These are phyloP conservation scores for Lepidocyrtoides sp. DNA, from an alignment of 2,888 invertebrate genomes.

Conservation along the genomic window DNA sequence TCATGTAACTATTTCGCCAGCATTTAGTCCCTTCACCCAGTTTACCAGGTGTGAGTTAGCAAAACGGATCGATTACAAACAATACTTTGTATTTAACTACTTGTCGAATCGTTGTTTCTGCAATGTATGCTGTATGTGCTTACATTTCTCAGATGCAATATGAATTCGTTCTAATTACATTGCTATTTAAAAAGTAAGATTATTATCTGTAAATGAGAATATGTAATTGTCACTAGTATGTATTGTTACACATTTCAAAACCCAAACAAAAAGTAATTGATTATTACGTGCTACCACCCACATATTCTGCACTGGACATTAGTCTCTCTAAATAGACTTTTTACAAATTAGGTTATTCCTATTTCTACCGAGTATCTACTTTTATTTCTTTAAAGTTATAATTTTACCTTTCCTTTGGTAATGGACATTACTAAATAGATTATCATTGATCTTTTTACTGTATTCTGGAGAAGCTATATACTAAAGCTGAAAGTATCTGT, in stretches of 20 bases:
- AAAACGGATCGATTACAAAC: conserved; percentile 14
- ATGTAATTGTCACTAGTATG: neutral
- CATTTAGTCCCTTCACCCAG: neutral
- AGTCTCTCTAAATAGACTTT: neutral
- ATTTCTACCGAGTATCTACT: no score
- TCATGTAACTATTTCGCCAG: neutral
- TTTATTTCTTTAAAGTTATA: no score
- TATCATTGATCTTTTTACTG: no score
- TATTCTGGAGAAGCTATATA: neutral
- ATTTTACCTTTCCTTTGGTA: neutral
- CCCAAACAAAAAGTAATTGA: conserved; percentile 3
- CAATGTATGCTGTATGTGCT: conserved; percentile 79
- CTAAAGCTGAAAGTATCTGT: neutral
- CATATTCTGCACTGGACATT: neutral
- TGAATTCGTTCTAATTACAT: conserved; percentile 56
- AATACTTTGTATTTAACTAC: neutral
- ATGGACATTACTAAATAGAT: neutral
- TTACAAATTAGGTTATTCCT: neutral
- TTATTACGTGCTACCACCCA: conserved; percentile 32
- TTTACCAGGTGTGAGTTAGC: neutral
- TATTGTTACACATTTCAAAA: no score
- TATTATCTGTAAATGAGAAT: neutral
- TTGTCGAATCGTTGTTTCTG: conserved; percentile 79
- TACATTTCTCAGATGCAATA: conserved; percentile 81
- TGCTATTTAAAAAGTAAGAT: conserved; percentile 6